A percentile compares a stretch with the other conserved stretches of the same genome.
phyloP scores from a whole-genome alignment of 2,888 invertebrate genomes.

The Hirtodrosophila cameraria region DNA sequence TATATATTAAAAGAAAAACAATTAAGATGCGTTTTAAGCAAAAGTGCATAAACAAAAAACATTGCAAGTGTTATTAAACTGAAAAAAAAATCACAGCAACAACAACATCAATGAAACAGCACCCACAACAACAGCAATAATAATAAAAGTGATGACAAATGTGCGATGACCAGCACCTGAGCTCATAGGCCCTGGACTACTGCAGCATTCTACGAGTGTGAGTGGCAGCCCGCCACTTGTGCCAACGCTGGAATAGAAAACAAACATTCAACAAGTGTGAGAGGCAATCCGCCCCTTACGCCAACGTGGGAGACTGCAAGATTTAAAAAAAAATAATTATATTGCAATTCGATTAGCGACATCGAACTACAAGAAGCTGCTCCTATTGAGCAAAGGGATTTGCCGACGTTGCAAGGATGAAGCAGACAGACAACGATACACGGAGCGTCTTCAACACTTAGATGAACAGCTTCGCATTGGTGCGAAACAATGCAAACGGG shows the following conservation, averaged over 20 bases:
- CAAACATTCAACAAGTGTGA: not conserved
- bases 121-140: not conserved
- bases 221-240: constrained; percentile 1
- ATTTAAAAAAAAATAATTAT: not conserved
- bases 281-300: too few relatives aligned
- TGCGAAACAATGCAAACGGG: too few relatives aligned
- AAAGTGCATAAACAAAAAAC: not conserved
- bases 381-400: not conserved
- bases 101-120: not conserved
- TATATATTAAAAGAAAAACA: not conserved
- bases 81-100: too few relatives aligned
- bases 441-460: not conserved
- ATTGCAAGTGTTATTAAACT: too few relatives aligned
- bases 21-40: not conserved
- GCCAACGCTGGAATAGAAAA: not conserved
- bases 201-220: not conserved
- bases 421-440: not conserved
- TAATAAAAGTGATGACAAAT: not conserved
- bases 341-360: not conserved
- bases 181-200: constrained; percentile 3
- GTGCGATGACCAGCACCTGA: not conserved
- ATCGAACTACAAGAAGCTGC: not conserved
- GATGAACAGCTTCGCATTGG: not conserved
- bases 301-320: not conserved
- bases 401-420: too few relatives aligned